Base-by-base conservation (phyloP, 1,140 invertebrate genomes). In the Hormaphis cornu region DNA sequence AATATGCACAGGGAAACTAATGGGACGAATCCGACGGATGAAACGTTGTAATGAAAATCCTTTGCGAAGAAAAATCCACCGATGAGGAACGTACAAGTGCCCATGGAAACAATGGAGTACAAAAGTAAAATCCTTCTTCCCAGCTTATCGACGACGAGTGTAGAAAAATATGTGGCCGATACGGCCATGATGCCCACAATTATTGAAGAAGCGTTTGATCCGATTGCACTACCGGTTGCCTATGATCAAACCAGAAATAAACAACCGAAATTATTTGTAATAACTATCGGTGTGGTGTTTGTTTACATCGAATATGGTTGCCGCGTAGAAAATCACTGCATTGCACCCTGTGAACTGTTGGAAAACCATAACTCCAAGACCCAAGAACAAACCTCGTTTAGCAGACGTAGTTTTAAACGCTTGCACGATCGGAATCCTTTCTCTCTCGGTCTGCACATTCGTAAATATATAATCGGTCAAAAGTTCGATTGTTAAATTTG, bases 321-420 rank as follows among this genome's bases (percentile, higher is more conserved):
- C 82, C 0, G 87, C 82, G 73, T 92, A 93, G 76, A 93, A 93
- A 69, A 91, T 86, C 24, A 94, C 87, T 1, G 87, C 89, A 73
- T 93, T 93, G 20, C 94, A 89, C 44, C 91, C 90, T 61, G 86
- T 87, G 30, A 93, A 78, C 76, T 94, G 91, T 75, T 94, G 91
- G 76, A 93, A 88, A 53, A 90, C 79, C 88, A 94, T 91, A 1
- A 94, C 79, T 14, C 85, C 84, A 71, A 89, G 82, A 42, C 83
- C 85, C 33, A 95, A 88, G 7, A 85, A 66, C 9, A 93, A 75
- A 9, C 85, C 87, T 77, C 86, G 90, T 22, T 82, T 76, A 0
- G 84, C 83, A 16, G 84, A 81, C 71, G 78, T 83, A 52, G 83
- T 82, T 3, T 77, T 79, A 8, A 89, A 80, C 1, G 84, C 81